phyloP scores from a whole-genome alignment of 2,888 invertebrate species.

The Willowsia nigromaculata region DNA sequence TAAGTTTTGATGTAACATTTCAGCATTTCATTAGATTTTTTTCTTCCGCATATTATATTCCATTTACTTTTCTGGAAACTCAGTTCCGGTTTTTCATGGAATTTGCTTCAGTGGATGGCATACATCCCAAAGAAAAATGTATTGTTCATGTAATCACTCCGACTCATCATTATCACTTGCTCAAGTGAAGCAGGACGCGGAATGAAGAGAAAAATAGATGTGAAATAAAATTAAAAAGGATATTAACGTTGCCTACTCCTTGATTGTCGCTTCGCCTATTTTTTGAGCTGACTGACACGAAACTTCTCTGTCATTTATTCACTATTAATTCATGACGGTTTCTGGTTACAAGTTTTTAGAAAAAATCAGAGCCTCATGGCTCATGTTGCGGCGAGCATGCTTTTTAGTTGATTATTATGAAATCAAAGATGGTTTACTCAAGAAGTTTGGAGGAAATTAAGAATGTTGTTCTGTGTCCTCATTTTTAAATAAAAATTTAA shows the following conservation, averaged over 20 bases:
- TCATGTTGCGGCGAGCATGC: background rate
- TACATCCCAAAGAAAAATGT: background rate
- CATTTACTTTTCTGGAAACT: slow-evolving; percentile 5
- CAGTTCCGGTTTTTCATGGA: background rate
- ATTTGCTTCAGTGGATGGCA: background rate
- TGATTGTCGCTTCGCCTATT: slow-evolving; percentile 6
- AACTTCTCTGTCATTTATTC: background rate
- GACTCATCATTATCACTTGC: slow-evolving; percentile 51
- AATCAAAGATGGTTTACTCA: background rate
- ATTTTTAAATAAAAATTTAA: slow-evolving; percentile 36
- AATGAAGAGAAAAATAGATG: background rate
- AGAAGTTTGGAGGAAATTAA: slow-evolving; percentile 60
- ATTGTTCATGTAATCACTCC: slow-evolving; percentile 38
- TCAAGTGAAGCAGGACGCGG: slow-evolving; percentile 31
- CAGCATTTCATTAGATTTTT: background rate
- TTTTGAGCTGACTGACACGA: slow-evolving; percentile 34
- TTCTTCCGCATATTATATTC: background rate
- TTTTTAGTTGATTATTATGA: slow-evolving; percentile 13
- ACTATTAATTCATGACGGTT: background rate
- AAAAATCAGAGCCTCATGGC: background rate
- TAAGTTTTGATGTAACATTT: background rate
- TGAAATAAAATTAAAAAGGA: slow-evolving; percentile 51
- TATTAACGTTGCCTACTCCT: slow-evolving; percentile 5
- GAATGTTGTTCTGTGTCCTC: slow-evolving; percentile 10
- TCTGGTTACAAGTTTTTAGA: background rate